Evolutionary conservation across 2,888 invertebrate genomes (phyloP).

Genomic region (Gymnoscelis rufifasciata): DNA sequence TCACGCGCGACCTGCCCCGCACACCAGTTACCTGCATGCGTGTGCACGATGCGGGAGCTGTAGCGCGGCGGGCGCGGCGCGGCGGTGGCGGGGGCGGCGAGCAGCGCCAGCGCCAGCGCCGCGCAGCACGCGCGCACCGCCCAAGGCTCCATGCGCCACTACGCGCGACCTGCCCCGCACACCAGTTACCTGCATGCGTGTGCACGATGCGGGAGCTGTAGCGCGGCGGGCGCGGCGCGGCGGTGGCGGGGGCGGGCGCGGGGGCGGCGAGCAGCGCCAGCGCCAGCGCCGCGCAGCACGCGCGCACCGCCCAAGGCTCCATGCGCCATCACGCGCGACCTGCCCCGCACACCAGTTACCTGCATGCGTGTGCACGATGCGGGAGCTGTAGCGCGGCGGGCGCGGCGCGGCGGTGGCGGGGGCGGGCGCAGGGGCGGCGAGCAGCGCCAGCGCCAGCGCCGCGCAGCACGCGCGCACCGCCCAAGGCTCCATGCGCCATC

Average conservation of each 20-base stretch:
- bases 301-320: conserved; percentile 68
- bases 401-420: too few relatives aligned
- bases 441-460: conserved; percentile 34
- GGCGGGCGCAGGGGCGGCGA: not conserved
- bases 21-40: conserved; percentile 83
- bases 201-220: conserved; percentile 90
- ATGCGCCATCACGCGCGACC: conserved; percentile 73
- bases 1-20: conserved; percentile 48
- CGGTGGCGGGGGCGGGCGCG: too few relatives aligned
- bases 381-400: too few relatives aligned
- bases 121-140: conserved; percentile 68
- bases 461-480: conserved; percentile 68
- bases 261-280: conserved; percentile 62
- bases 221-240: too few relatives aligned
- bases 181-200: conserved; percentile 85
- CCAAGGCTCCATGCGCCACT: conserved; percentile 76
- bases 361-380: too few relatives aligned
- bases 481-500: conserved; percentile 75
- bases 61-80: conserved; percentile 84
- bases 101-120: conserved; percentile 60
- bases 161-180: conserved; percentile 41
- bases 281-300: conserved; percentile 66
- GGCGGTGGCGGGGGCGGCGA: conserved; percentile 74
- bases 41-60: conserved; percentile 89
- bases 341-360: not conserved